A percentile compares a stretch with the other conserved stretches of the same genome.
phyloP scores from a whole-genome alignment of 2,888 invertebrate genomes.

The Epinotia brunnichana region DNA sequence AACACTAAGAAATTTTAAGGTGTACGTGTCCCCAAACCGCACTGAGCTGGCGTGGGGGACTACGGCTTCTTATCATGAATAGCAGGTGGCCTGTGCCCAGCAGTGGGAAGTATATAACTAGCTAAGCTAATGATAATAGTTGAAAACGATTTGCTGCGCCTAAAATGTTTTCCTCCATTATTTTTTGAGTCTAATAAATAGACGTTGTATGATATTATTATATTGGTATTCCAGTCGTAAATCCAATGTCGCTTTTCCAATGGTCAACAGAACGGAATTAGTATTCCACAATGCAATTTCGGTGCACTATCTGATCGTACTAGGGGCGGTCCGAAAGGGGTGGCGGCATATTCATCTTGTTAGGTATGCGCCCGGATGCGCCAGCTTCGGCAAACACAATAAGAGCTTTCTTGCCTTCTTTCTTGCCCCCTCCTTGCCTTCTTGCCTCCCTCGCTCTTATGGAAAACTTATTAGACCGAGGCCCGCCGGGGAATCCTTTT shows the following conservation, averaged over 20 bases:
- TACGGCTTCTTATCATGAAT: no score
- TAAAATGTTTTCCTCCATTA: neutral
- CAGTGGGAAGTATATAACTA: no score
- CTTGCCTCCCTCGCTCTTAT: slow-evolving; percentile 67
- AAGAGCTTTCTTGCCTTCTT: slow-evolving; percentile 71
- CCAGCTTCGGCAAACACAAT: slow-evolving; percentile 83
- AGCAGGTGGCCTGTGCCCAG: no score
- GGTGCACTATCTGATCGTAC: slow-evolving; percentile 72
- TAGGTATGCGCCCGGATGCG: slow-evolving; percentile 84
- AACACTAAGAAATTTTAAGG: no score
- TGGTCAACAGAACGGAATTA: slow-evolving; percentile 71
- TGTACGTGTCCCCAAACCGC: no score
- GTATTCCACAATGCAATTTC: slow-evolving; percentile 82
- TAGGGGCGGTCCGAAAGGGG: slow-evolving; percentile 74
- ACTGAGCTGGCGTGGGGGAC: no score
- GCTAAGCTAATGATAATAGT: no score
- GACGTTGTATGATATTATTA: neutral
- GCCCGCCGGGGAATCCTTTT: slow-evolving; percentile 83
- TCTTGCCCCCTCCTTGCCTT: slow-evolving; percentile 50
- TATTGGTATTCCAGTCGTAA: slow-evolving; percentile 45
- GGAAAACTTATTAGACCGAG: slow-evolving; percentile 84
- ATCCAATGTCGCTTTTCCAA: slow-evolving; percentile 46
- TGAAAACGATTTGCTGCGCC: neutral
- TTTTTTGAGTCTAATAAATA: neutral
- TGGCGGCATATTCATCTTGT: slow-evolving; percentile 82